phyloP scores from a whole-genome alignment of 2,888 invertebrate genomes.

The Ethmia dodecea region DNA sequence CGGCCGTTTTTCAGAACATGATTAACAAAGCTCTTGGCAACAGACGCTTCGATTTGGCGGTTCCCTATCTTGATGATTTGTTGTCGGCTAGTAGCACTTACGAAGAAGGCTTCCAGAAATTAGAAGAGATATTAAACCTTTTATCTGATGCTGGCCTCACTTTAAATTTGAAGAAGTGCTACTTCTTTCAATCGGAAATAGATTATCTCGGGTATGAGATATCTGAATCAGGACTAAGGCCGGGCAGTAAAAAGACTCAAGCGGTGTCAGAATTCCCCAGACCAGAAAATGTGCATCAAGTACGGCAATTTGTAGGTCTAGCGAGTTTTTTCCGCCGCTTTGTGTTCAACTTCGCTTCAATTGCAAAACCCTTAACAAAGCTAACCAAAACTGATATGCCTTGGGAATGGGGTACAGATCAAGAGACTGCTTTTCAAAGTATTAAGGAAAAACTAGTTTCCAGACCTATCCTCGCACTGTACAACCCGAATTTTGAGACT shows the following conservation, averaged over 20 bases:
- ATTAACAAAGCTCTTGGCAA: constrained; percentile 1
- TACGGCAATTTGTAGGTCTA: constrained; percentile 5
- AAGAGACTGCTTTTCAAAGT: constrained; percentile 9
- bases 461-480: constrained; percentile 11
- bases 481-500: constrained; percentile 8
- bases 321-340: constrained; percentile 8
- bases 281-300: constrained; percentile 6
- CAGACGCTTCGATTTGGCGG: constrained; percentile 1
- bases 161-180: constrained; percentile 11
- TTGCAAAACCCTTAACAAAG: constrained; percentile 3
- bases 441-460: constrained; percentile 4
- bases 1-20: constrained; percentile 16
- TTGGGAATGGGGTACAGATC: constrained; percentile 9
- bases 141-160: constrained; percentile 6
- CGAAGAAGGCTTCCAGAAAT: constrained; percentile 4
- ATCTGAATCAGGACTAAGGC: background rate
- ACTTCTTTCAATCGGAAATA: constrained; percentile 6
- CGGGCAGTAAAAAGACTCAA: background rate
- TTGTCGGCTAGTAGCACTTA: constrained; percentile 2
- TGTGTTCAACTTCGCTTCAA: constrained; percentile 1
- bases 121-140: background rate
- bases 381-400: constrained; percentile 5
- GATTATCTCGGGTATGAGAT: constrained; percentile 2
- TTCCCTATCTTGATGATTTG: constrained; percentile 12
- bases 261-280: constrained; percentile 1